Evolutionary conservation across 2,113 vertebrate species (phyloP), one percentile per base, ranked within the genome.

Genomic region (Trematocara marginatum): DNA sequence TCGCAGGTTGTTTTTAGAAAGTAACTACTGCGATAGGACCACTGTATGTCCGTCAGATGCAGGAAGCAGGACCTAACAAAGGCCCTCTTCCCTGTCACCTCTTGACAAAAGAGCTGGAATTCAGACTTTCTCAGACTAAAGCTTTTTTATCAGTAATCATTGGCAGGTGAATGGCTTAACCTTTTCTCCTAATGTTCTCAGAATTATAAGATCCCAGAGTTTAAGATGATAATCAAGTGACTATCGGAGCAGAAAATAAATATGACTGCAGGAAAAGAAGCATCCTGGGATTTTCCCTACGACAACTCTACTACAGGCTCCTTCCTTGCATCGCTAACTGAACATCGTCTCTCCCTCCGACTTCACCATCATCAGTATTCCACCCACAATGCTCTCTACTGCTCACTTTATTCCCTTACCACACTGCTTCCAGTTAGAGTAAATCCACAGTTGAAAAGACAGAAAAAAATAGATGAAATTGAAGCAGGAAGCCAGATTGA

Each of bases 291-390:
- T 76, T 76, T 49, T 49, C 26, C 15, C 42, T 31, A 18, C 42
- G 6, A 18, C 10, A 31, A 18, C 71, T 29, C 4, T 5, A 47
- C 83, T 31, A 20, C 76, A 80, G n/a, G 45, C 45, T 56, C 38
- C 38, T 40, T 82, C 15, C 20, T 76, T 83, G 74, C 53, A 83
- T 76, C 4, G 6, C 54, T 23, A 20, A 76, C 42, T 49, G 69
- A 49, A 76, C 69, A 76, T 49, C 51, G 4, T 26, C 66, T 79
- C 40, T 59, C 11, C 9, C 45, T 66, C 42, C 53, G 3, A 29
- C 29, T 31, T 42, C 57, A 76, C 20, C 16, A 9, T 31, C 20
- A 80, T 89, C 87, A 82, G 85, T 87, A 88, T 90, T 88, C 88
- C 59, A 56, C 69, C 83, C 80, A 87, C 69, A 85, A 51, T 81